Evolutionary conservation across 2,113 vertebrate species (phyloP).

Genomic region (Brachionichthys hirsutus): DNA sequence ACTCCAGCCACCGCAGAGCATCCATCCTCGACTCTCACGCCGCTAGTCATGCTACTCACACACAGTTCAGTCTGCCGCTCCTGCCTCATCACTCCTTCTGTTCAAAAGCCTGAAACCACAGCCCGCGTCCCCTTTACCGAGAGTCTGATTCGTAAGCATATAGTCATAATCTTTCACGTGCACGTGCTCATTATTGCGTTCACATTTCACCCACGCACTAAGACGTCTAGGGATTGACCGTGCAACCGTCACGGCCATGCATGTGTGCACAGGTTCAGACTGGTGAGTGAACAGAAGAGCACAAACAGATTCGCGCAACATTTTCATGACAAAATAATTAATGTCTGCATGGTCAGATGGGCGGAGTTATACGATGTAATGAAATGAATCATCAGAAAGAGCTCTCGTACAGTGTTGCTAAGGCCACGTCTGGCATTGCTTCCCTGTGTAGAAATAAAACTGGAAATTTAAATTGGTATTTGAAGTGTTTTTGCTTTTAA

Average conservation of each 20-base stretch:
- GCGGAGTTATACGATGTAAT: constrained; percentile 13
- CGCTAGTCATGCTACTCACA: constrained; percentile 57
- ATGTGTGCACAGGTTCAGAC: constrained; percentile 49
- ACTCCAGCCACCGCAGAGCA: constrained; percentile 63
- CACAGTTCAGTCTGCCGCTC: constrained; percentile 44
- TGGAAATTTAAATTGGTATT: no score
- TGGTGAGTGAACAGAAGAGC: constrained; percentile 30
- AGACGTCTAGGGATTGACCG: constrained; percentile 46
- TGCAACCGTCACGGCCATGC: constrained; percentile 47
- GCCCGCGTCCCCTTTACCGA: constrained; percentile 53
- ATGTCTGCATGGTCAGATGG: constrained; percentile 24
- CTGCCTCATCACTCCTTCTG: constrained; percentile 54
- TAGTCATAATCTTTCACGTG: constrained; percentile 43
- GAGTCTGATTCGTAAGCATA: constrained; percentile 38
- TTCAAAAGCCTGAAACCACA: constrained; percentile 63
- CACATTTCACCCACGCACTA: constrained; percentile 56
- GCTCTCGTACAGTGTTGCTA: no score
- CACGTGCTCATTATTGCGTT: constrained; percentile 53
- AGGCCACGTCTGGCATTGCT: no score
- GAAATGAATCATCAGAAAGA: constrained; percentile 11
- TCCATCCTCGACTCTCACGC: constrained; percentile 50
- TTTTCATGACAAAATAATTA: constrained; percentile 31
- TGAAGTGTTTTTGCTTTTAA: no score
- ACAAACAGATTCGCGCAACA: constrained; percentile 37
- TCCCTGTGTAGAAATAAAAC: no score